Conservation (phyloP, 2,888 invertebrate genomes). For the Polymixis lichenea region DNA sequence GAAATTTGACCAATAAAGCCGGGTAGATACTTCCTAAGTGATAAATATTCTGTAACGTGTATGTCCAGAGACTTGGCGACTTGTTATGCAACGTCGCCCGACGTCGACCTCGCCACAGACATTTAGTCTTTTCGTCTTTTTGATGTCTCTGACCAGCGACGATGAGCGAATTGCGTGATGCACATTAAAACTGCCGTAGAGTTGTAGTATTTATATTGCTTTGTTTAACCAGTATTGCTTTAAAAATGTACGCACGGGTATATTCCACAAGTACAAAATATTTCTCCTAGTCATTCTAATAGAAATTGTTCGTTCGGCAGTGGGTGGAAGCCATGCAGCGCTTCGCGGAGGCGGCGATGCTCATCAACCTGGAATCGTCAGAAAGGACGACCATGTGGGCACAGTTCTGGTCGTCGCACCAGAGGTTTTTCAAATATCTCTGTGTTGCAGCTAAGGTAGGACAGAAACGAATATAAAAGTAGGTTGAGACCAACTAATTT, state of each 20-base stretch:
- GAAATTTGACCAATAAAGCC: background rate
- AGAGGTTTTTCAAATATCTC: constrained; percentile 99
- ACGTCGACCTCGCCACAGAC: background rate
- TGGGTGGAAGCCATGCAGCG: constrained; percentile 99
- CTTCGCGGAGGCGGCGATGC: constrained; percentile 98
- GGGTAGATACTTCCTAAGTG: background rate
- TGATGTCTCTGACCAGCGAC: no score
- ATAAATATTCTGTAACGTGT: background rate
- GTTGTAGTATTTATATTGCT: no score
- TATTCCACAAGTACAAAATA: background rate
- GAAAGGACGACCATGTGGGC: constrained; percentile 99
- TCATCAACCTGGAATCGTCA: constrained; percentile 97
- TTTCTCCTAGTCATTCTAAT: background rate
- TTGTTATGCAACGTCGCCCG: background rate
- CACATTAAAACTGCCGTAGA: background rate
- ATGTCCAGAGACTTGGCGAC: background rate
- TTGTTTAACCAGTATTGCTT: no score
- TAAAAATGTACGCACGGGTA: background rate
- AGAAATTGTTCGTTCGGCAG: constrained; percentile 9
- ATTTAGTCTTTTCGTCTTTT: no score
- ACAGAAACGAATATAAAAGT: background rate
- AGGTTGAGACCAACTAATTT: no score
- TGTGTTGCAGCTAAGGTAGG: constrained; percentile 99
- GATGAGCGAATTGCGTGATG: no score
- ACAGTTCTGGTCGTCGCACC: constrained; percentile 99